A percentile compares a stretch with the other conserved stretches of the same genome.
Conservation (phyloP, 1,140 invertebrate genomes). For the Philotrypesis tridentata region DNA sequence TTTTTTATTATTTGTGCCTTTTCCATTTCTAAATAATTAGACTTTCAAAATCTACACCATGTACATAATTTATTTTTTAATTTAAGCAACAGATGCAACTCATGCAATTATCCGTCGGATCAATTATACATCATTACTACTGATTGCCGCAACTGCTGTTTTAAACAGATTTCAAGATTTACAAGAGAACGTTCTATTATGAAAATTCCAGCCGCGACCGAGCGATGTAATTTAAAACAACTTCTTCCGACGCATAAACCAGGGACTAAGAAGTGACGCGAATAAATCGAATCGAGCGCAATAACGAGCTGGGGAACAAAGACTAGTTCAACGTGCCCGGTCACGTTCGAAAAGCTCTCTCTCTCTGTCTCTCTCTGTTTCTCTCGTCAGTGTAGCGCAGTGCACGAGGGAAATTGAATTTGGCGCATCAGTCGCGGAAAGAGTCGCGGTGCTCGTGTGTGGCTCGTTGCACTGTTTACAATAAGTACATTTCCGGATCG, state of each 20-base stretch:
- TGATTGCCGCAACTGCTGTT: too few species aligned
- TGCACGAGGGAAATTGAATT: slow-evolving; percentile 27
- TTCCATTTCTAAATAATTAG: neutral
- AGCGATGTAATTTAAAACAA: too few species aligned
- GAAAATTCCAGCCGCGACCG: too few species aligned
- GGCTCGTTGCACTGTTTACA: slow-evolving; percentile 21
- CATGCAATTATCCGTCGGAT: too few species aligned
- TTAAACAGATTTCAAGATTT: too few species aligned
- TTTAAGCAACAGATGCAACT: too few species aligned
- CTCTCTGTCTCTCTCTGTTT: too few species aligned
- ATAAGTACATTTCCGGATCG: slow-evolving; percentile 44
- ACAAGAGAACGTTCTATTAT: too few species aligned
- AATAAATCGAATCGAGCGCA: slow-evolving; percentile 10
- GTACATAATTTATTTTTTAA: too few species aligned
- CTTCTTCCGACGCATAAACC: neutral
- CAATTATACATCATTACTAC: too few species aligned
- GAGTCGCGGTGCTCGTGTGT: neutral
- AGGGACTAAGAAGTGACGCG: neutral
- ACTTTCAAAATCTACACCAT: too few species aligned
- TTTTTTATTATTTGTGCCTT: neutral
- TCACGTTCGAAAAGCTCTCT: slow-evolving; percentile 20
- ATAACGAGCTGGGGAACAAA: neutral
- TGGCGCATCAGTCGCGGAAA: slow-evolving; percentile 15
- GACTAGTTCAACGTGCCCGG: neutral
- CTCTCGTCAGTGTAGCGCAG: neutral